Evolutionary conservation across 2,888 invertebrate genomes (phyloP), one percentile per base, ranked within the genome.

Genomic region (Caenorhabditis macrosperma): DNA sequence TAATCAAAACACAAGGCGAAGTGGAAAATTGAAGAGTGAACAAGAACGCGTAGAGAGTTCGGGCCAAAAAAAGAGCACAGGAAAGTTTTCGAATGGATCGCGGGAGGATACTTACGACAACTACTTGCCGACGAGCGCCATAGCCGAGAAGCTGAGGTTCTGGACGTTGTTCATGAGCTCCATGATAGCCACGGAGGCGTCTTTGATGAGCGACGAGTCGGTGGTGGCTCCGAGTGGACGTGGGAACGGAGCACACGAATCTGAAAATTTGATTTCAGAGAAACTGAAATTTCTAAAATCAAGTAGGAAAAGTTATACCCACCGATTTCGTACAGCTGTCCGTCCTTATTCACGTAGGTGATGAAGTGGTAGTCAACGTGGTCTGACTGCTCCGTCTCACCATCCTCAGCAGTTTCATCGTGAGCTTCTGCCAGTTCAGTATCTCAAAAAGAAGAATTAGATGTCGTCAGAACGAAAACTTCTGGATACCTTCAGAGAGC

Each of bases 341-440:
- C 88, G 28, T 87, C 67, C 48, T 83, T 77, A 69, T 85, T 81
- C 35, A 87, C 83, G 66, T 85, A 88, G 3, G 84, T 75, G 66
- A 90, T 88, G 82, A 90, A 90, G 66, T 90, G 90, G 64, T 88
- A 85, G 12, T 88, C 84, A 3, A 90, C 88, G n/a, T 83, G 54
- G 24, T 84, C 85, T 17, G 81, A 46, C 20, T 69, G 50, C 9
- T 83, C 81, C 9, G 89, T 88, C n/a, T 86, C 88, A 9, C 89
- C 89, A 7, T 71, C 67, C 20, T 69, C 82, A 10, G 89, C 89
- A 6, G 84, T 81, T n/a, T 79, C 72, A 3, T 81, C 80, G 46
- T 84, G 82, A 46, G 85, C 85, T 50, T 67, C 78, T 1, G 84
- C 83, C 12, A 88, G 63, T 44, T 72, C 80, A 17, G 69, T 38